Conservation (phyloP, 2,888 invertebrate genomes). For the Plebejus anna region DNA sequence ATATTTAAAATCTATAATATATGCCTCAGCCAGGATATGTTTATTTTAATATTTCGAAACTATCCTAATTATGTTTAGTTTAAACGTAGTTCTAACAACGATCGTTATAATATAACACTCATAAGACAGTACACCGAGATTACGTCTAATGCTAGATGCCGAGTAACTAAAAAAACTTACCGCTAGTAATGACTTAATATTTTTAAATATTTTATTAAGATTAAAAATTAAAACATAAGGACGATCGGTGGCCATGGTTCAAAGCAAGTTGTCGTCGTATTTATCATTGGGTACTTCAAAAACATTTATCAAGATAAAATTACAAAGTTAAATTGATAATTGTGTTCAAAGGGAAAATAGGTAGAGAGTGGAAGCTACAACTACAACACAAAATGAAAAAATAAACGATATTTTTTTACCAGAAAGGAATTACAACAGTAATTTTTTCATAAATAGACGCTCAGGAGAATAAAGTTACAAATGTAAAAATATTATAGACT, state of each 20-base stretch:
- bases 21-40: conserved; percentile 79
- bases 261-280: conserved; percentile 55
- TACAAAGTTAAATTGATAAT: conserved; percentile 23
- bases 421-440: neutral
- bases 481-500: neutral
- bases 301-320: conserved; percentile 34
- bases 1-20: conserved; percentile 59
- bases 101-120: conserved; percentile 42
- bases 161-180: conserved; percentile 45
- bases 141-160: conserved; percentile 40
- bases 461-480: neutral
- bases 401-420: neutral
- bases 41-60: conserved; percentile 64
- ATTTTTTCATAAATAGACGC: neutral
- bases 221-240: conserved; percentile 53
- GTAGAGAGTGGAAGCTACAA: neutral
- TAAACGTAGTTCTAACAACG: conserved; percentile 54
- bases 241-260: conserved; percentile 63
- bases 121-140: conserved; percentile 48
- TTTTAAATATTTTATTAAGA: conserved; percentile 45
- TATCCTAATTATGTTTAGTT: conserved; percentile 58
- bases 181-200: conserved; percentile 46
- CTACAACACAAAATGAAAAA: neutral
- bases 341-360: conserved; percentile 12
- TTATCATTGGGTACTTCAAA: conserved; percentile 33